Evolutionary conservation across 2,888 invertebrate genomes (phyloP).

Genomic region (Cybosia mesomella): DNA sequence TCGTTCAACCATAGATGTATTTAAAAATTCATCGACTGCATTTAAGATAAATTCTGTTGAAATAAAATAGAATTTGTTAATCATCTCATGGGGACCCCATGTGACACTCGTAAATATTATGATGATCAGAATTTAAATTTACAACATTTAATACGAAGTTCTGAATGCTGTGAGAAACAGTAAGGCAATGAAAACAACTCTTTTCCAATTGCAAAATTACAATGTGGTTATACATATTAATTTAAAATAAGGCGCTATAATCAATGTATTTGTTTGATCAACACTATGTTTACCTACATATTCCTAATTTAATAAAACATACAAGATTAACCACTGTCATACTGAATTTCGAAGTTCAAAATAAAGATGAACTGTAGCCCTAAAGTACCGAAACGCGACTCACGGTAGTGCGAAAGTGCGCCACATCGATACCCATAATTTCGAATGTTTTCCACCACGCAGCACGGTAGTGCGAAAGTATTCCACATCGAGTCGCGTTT

Average conservation of each 20-base stretch:
- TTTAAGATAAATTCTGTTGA: slow-evolving; percentile 1
- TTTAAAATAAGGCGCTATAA: neutral
- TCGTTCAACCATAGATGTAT: slow-evolving; percentile 1
- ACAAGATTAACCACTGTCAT: no score
- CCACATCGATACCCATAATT: no score
- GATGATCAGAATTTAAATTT: neutral
- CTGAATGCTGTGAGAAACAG: neutral
- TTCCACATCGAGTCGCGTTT: no score
- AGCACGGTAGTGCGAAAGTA: no score
- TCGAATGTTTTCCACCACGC: no score
- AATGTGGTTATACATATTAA: no score
- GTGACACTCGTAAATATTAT: neutral
- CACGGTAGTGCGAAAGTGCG: no score
- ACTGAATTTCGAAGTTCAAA: no score
- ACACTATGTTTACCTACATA: neutral
- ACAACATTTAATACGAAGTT: neutral
- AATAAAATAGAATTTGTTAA: neutral
- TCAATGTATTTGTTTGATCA: neutral
- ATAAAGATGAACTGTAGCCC: no score
- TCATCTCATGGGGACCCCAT: neutral
- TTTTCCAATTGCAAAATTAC: neutral
- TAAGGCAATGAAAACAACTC: neutral
- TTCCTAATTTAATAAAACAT: no score
- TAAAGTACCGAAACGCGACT: no score
- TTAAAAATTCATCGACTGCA: neutral